These are phyloP conservation scores for Hycleus cichorii DNA, from an alignment of 1,140 invertebrate genomes.

Conservation along the genomic window DNA sequence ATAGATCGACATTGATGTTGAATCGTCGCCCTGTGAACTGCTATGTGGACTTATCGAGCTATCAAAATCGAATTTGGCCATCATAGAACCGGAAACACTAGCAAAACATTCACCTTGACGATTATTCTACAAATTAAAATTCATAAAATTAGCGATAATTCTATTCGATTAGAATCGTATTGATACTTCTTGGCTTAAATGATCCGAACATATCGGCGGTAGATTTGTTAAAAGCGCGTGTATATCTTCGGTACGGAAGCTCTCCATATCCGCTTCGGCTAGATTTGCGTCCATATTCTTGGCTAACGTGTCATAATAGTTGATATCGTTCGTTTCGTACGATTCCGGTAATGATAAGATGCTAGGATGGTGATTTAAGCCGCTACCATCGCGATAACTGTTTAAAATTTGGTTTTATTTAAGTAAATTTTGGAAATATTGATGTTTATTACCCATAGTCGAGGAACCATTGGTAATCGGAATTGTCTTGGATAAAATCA, in stretches of 20 bases:
- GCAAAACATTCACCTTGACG: conserved; percentile 73
- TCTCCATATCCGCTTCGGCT: conserved; percentile 91
- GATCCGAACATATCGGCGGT: conserved; percentile 57
- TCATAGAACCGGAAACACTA: conserved; percentile 70
- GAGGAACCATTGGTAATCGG: conserved; percentile 82
- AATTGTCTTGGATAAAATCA: conserved; percentile 81
- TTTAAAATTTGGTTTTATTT: not conserved
- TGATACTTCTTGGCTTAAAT: conserved; percentile 42
- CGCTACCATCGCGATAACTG: conserved; percentile 66
- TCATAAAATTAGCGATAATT: not conserved
- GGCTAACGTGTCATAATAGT: conserved; percentile 77
- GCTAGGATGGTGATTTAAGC: conserved; percentile 63
- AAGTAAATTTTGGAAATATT: not conserved
- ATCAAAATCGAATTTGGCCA: conserved; percentile 71
- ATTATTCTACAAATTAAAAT: conserved; percentile 31
- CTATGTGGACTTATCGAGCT: conserved; percentile 63
- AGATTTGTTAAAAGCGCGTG: conserved; percentile 73
- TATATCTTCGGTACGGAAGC: conserved; percentile 85
- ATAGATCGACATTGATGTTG: conserved; percentile 76
- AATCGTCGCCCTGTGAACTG: conserved; percentile 67
- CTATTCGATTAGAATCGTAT: not conserved
- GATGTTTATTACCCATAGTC: conserved; percentile 63
- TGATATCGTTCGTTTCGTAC: conserved; percentile 63
- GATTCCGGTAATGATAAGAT: conserved; percentile 72
- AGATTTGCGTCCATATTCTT: conserved; percentile 86